phyloP scores from a whole-genome alignment of 2,888 invertebrate genomes.

The Clitarchus hookeri region DNA sequence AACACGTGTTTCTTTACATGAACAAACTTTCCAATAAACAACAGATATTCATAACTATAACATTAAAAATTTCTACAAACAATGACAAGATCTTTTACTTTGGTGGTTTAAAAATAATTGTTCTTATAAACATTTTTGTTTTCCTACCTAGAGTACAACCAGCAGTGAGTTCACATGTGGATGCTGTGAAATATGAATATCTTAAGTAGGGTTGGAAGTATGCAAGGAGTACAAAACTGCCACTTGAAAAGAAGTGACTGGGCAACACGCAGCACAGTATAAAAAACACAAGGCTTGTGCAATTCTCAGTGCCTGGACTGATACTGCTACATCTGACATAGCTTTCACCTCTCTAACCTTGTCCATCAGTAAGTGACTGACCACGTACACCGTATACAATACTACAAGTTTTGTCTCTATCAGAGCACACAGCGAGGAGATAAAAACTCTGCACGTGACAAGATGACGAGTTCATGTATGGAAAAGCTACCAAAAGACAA shows the following conservation, averaged over 20 bases:
- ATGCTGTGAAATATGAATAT: not conserved
- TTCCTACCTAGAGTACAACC: not conserved
- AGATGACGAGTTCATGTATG: too few relatives aligned
- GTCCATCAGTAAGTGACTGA: too few relatives aligned
- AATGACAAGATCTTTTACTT: not conserved
- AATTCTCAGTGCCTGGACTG: conserved; percentile 6
- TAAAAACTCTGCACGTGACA: too few relatives aligned
- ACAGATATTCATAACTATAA: not conserved
- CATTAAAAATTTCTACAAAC: not conserved
- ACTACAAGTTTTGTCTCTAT: too few relatives aligned
- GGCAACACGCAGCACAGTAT: conserved; percentile 11
- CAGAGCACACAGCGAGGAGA: too few relatives aligned
- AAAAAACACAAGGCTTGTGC: not conserved
- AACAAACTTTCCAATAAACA: not conserved
- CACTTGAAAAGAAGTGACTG: not conserved
- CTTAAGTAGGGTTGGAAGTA: not conserved
- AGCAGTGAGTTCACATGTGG: not conserved
- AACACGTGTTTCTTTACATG: not conserved
- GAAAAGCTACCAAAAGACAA: too few relatives aligned
- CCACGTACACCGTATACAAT: too few relatives aligned
- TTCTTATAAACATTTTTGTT: not conserved
- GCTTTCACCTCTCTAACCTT: too few relatives aligned
- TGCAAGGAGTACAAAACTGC: not conserved
- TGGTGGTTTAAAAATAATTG: not conserved
- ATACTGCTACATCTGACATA: not conserved